Base-by-base conservation (phyloP, 2,888 invertebrate species). In the Escarpia spicata region DNA sequence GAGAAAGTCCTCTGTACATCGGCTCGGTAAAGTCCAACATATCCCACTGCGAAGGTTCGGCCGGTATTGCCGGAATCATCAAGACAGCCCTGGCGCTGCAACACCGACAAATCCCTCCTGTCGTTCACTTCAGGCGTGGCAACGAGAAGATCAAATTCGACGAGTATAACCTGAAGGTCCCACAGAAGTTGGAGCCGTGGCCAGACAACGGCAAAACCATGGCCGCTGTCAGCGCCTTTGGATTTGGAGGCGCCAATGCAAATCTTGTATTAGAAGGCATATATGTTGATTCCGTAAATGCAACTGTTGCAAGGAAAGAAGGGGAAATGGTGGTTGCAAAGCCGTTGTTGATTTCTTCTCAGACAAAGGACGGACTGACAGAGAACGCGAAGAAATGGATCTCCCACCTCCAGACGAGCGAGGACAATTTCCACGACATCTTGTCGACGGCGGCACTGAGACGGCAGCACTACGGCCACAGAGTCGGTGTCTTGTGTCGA, bases 201-300 rank as follows among this genome's bases (percentile, higher is more conserved):
- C 75, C 75, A 37, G 31, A 43, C 19, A 44, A 91, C n/a, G 44
- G 15, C 26, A 15, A 31, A 15, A 3, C 15, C 15, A 8, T 91
- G 44, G 91, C 91, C 44, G 91, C 15, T 15, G 91, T 91, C 4
- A 91, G 44, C 44, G 37, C 91, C 12, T 91, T 91, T 37, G 91
- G 91, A 19, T 91, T 43, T 26, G 91, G 91, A 43, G 91, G 91
- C 43, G 44, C 91, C 43, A 91, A 91, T 91, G 91, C 91, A 15
- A 31, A 91, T 91, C 43, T 44, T n/a, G 26, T 91, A 31, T 26
- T 91, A 26, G 44, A 91, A 91, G 91, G 44, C 44, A 19, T 91
- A 31, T 15, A 15, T 6, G 43, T 19, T n/a, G 15, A 43, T 31
- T 37, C 91, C 15, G n/a, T 15, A 6, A 44, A 31, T 91, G 4